phyloP scores from a whole-genome alignment of 2,113 vertebrate genomes.

The Meriones unguiculatus region DNA sequence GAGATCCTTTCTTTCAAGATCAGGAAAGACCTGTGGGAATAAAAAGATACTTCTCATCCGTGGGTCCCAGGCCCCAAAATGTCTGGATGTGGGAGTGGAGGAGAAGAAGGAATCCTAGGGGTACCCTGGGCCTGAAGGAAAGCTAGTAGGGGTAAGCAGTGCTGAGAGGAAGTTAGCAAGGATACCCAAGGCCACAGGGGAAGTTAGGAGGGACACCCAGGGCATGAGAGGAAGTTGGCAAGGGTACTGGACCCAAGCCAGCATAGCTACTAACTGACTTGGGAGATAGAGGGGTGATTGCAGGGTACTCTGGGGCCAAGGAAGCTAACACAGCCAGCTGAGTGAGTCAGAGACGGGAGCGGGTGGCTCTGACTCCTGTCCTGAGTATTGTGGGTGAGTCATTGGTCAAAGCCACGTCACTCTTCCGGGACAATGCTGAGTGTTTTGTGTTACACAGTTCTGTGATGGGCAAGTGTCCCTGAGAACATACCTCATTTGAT shows the following conservation, averaged over 20 bases:
- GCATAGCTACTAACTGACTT: neutral
- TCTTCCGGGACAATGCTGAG: neutral
- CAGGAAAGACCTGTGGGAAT: neutral
- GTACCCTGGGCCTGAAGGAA: neutral
- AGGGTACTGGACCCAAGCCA: neutral
- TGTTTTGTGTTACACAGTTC: neutral
- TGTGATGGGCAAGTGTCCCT: neutral
- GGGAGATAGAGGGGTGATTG: neutral
- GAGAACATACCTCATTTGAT: conserved; percentile 5
- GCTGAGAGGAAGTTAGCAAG: neutral
- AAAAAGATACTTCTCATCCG: neutral
- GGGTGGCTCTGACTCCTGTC: neutral
- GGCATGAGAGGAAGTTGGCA: neutral
- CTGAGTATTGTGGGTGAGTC: neutral
- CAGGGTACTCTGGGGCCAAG: neutral
- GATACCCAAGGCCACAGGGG: neutral
- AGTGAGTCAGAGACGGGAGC: neutral
- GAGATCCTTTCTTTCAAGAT: neutral
- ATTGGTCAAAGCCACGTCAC: neutral
- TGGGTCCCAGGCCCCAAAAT: neutral
- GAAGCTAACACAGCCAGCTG: neutral
- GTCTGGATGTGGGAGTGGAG: neutral
- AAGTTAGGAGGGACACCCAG: neutral
- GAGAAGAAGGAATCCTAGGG: neutral
- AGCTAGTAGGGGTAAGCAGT: neutral